A percentile compares a stretch with the other conserved stretches of the same genome.
Evolutionary conservation across 92 coral and sea anemone species (phyloP).

Genomic region (Epizoanthus fatuus): DNA sequence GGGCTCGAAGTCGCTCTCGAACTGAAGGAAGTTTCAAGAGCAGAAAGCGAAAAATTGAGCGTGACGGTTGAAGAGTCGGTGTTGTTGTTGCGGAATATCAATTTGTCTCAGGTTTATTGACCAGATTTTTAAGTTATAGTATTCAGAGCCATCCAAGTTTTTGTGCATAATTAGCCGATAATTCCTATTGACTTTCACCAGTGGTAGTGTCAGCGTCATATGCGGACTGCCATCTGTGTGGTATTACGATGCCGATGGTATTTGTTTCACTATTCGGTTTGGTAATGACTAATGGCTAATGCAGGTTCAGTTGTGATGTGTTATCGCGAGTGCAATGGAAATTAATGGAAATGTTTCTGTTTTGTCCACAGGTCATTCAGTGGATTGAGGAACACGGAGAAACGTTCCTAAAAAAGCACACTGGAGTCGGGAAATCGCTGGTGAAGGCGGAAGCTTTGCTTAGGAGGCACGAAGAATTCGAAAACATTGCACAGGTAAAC

Average conservation of each 20-base stretch:
- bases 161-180: too few species aligned
- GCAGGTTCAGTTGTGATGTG: not conserved
- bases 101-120: too few species aligned
- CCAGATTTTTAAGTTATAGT: too few species aligned
- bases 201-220: too few species aligned
- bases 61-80: too few species aligned
- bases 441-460: slow-evolving; percentile 97
- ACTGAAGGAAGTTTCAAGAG: too few species aligned
- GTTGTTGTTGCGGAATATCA: too few species aligned
- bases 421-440: slow-evolving; percentile 95
- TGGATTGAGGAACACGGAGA: slow-evolving; percentile 99
- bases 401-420: slow-evolving; percentile 95
- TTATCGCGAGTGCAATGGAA: not conserved
- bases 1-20: too few species aligned
- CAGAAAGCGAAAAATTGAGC: too few species aligned
- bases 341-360: not conserved
- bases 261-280: not conserved
- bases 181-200: too few species aligned
- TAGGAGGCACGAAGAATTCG: slow-evolving; percentile 96
- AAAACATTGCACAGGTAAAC: slow-evolving; percentile 96
- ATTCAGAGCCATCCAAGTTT: too few species aligned
- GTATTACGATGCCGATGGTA: not conserved
- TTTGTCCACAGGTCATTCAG: slow-evolving; percentile 76
- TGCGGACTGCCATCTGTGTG: too few species aligned
- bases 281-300: not conserved